Conservation (phyloP, 2,888 invertebrate species). For the Tiphia femorata region DNA sequence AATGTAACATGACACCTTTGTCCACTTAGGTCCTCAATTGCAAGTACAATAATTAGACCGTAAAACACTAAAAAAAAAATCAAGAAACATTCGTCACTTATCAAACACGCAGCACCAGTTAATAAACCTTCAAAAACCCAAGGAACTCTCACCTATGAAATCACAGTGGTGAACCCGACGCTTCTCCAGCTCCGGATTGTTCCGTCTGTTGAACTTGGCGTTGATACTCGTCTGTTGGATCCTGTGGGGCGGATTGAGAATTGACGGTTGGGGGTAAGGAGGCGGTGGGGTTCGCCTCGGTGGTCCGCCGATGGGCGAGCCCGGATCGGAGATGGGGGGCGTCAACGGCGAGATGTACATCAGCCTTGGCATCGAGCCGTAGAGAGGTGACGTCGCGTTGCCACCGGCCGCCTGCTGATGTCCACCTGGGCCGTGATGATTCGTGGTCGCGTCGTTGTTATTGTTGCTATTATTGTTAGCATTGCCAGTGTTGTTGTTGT, state of each 20-base stretch:
- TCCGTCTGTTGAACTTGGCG: slow-evolving; percentile 89
- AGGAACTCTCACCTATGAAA: slow-evolving; percentile 87
- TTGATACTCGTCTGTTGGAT: slow-evolving; percentile 55
- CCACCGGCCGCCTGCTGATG: slow-evolving; percentile 59
- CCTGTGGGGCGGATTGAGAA: slow-evolving; percentile 59
- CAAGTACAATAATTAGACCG: too few relatives aligned
- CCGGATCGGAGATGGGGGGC: slow-evolving; percentile 90
- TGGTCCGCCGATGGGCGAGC: slow-evolving; percentile 78
- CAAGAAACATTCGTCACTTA: too few relatives aligned
- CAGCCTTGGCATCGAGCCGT: slow-evolving; percentile 74
- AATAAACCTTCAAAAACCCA: too few relatives aligned
- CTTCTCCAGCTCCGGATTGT: slow-evolving; percentile 97
- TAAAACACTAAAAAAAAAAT: background rate
- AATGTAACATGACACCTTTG: too few relatives aligned
- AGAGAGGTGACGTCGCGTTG: slow-evolving; percentile 69
- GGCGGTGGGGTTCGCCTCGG: slow-evolving; percentile 82
- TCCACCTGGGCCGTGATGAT: slow-evolving; percentile 46
- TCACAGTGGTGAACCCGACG: slow-evolving; percentile 96
- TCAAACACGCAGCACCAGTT: too few relatives aligned
- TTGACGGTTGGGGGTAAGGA: slow-evolving; percentile 77
- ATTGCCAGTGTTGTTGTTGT: slow-evolving; percentile 21
- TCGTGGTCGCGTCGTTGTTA: slow-evolving; percentile 44
- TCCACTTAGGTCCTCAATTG: too few relatives aligned
- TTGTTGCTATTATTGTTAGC: slow-evolving; percentile 32
- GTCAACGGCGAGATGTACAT: slow-evolving; percentile 89